Evolutionary conservation across 2,888 invertebrate species (phyloP), one percentile per base, ranked within the genome.

Genomic region (Amaurobius ferox): DNA sequence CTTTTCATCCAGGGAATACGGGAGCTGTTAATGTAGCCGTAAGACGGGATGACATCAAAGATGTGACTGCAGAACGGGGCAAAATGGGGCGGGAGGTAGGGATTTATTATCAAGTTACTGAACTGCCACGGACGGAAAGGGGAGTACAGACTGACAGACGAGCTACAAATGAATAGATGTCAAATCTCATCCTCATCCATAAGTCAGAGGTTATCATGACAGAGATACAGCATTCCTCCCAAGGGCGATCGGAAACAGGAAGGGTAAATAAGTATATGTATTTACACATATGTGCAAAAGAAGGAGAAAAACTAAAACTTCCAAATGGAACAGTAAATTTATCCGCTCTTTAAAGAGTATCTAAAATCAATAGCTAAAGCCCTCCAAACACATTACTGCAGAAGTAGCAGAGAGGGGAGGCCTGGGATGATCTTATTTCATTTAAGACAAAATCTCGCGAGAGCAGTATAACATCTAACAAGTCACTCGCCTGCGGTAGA

Each of bases 351-450:
- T 78, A 78, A 79, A 86, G 85, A 86, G 78, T 73, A 61, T 79
- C 85, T 74, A 76, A 83, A 83, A 83, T 83, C 83, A 83, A 83
- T 83, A 83, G 77, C 81, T 76, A 76, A 81, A 76, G 81, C 83
- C 71, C 64, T 83, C 83, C 62, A 83, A 86, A 79, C 68, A 79
- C 79, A 86, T 86, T 86, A 83, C 83, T 64, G 77, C 32, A 40
- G 72, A 39, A 79, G 66, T 29, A 62, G 71, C 62, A 62, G 67
- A 30, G 71, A 19, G 30, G 55, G 44, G 76, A 79, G 81, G n/a
- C n/a, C 64, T 26, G 48, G 76, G 39, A 66, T 85, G 73, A 86
- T 86, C 85, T 86, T 86, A 79, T 86, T 86, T 86, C 85, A 79
- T 68, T 83, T 77, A 77, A 83, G 70, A 66, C 81, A 70, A 74